These are phyloP conservation scores for Centruroides sculpturatus DNA, from an alignment of 1,140 invertebrate species.

Conservation along the genomic window DNA sequence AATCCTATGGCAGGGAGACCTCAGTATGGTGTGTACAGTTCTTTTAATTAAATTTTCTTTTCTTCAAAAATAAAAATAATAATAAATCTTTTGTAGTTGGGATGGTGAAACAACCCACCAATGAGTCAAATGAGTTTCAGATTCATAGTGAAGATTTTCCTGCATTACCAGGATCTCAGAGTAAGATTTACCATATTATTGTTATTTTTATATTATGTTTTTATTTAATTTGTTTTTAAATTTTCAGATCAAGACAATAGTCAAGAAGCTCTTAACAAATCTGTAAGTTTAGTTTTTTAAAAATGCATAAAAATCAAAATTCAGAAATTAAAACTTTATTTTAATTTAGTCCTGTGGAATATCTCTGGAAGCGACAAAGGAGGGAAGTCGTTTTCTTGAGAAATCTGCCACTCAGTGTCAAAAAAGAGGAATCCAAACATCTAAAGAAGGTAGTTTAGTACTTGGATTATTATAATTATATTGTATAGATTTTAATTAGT, in stretches of 20 bases:
- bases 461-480: no score
- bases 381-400: conserved; percentile 21
- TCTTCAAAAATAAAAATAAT: background rate
- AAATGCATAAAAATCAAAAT: background rate
- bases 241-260: conserved; percentile 22
- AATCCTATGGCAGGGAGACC: conserved; percentile 21
- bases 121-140: conserved; percentile 81
- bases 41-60: background rate
- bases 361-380: conserved; percentile 12
- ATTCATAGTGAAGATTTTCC: conserved; percentile 99
- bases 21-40: conserved; percentile 43
- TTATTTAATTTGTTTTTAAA: background rate
- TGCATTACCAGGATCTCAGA: conserved; percentile 61
- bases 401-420: conserved; percentile 23
- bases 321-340: background rate
- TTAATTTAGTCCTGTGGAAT: conserved; percentile 2
- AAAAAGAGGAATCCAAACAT: conserved; percentile 82
- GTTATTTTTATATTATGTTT: background rate
- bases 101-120: conserved; percentile 75
- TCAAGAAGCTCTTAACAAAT: conserved; percentile 17
- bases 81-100: conserved; percentile 47
- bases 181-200: conserved; percentile 8
- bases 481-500: no score
- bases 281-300: conserved; percentile 6
- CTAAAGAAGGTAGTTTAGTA: conserved; percentile 57